These are phyloP conservation scores for Dinoponera quadriceps DNA, from an alignment of 1,140 invertebrate genomes.

Conservation along the genomic window DNA sequence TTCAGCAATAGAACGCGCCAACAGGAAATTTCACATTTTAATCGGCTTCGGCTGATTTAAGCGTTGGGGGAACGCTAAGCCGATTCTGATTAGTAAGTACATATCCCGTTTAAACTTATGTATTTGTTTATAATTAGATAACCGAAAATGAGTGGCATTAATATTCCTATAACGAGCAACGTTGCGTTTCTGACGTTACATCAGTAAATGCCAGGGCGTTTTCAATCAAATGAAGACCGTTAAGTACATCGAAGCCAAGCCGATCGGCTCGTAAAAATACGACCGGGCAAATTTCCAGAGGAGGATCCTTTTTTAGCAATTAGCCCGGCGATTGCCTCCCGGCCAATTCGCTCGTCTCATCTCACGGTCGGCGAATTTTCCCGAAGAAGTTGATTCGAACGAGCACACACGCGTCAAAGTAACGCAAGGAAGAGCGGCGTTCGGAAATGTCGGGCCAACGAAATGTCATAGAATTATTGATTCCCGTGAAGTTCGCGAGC, in stretches of 20 bases:
- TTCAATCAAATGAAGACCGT: slow-evolving; percentile 31
- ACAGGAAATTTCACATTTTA: slow-evolving; percentile 38
- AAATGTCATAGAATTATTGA: background rate
- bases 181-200: background rate
- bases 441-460: background rate
- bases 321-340: slow-evolving; percentile 3
- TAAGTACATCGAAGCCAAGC: slow-evolving; percentile 8
- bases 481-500: background rate
- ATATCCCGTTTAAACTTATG: slow-evolving; percentile 22
- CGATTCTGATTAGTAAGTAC: slow-evolving; percentile 46
- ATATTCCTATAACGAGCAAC: background rate
- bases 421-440: background rate
- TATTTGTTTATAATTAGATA: slow-evolving; percentile 8
- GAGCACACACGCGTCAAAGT: background rate
- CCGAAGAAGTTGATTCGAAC: slow-evolving; percentile 15
- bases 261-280: slow-evolving; percentile 9
- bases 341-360: background rate
- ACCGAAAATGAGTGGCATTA: background rate
- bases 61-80: slow-evolving; percentile 20
- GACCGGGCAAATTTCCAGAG: background rate
- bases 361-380: background rate
- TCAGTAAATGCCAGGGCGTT: background rate
- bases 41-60: slow-evolving; percentile 53
- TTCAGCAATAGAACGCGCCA: slow-evolving; percentile 8
- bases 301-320: slow-evolving; percentile 21